phyloP scores from a whole-genome alignment of 1,140 invertebrate species.

The Cylas formicarius region DNA sequence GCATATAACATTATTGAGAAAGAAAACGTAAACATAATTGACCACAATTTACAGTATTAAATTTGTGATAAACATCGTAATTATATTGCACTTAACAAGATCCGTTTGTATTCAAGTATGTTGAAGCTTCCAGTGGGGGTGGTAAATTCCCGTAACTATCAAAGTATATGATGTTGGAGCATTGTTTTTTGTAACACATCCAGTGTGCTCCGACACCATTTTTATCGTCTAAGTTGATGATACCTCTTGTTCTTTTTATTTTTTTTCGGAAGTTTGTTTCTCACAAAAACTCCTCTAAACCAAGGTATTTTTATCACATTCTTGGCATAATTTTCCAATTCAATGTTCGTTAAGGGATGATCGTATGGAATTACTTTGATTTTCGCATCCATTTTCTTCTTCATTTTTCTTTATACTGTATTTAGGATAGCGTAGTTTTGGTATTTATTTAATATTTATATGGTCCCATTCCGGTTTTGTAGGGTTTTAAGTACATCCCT shows the following conservation, averaged over 20 bases:
- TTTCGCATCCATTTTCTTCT: conserved; percentile 12
- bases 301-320: conserved; percentile 25
- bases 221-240: conserved; percentile 31
- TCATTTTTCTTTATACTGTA: no score
- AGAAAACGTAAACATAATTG: no score
- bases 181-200: conserved; percentile 6
- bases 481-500: conserved; percentile 37
- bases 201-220: conserved; percentile 1
- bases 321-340: conserved; percentile 25
- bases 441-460: conserved; percentile 6
- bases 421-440: no score
- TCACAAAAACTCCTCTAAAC: conserved; percentile 37
- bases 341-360: conserved; percentile 25
- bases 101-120: conserved; percentile 30
- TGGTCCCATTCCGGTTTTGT: conserved; percentile 32
- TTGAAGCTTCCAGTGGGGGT: conserved; percentile 32
- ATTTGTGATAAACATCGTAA: no score
- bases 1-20: no score
- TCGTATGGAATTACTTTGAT: conserved; percentile 9
- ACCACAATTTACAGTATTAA: no score
- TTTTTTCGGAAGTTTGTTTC: conserved; percentile 20
- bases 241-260: conserved; percentile 20
- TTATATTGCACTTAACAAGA: no score
- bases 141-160: conserved; percentile 35
- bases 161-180: conserved; percentile 16